Evolutionary conservation across 2,888 invertebrate species (phyloP).

Genomic region (Uloborus plumipes): DNA sequence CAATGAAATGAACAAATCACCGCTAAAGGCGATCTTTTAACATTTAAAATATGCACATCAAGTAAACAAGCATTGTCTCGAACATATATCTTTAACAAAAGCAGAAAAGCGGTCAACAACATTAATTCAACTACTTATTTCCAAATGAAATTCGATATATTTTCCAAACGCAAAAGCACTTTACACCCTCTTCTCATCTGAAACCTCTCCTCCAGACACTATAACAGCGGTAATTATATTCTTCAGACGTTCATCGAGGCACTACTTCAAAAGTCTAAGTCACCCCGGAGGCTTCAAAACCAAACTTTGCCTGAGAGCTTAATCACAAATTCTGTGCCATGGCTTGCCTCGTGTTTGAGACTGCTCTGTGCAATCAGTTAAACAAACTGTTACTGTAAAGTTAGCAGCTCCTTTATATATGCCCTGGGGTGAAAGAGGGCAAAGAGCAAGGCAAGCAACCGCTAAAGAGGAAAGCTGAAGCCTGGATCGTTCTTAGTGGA

Average conservation of each 20-base stretch:
- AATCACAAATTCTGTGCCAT: conserved; percentile 54
- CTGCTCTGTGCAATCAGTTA: conserved; percentile 48
- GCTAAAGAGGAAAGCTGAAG: conserved; percentile 8
- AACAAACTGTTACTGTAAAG: conserved; percentile 57
- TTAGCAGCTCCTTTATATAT: conserved; percentile 31
- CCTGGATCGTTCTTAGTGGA: not conserved
- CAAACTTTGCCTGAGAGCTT: conserved; percentile 5
- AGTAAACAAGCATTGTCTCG: too few relatives aligned
- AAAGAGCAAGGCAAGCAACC: not conserved
- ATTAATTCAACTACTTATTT: too few relatives aligned
- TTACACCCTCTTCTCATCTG: not conserved
- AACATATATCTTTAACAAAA: too few relatives aligned
- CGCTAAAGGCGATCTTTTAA: too few relatives aligned
- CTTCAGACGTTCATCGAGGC: conserved; percentile 24
- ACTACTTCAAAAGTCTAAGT: conserved; percentile 10
- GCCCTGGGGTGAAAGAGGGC: conserved; percentile 14
- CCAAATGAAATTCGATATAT: not conserved
- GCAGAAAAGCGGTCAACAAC: too few relatives aligned
- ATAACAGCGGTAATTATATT: conserved; percentile 47
- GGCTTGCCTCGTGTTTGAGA: conserved; percentile 39
- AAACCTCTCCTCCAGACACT: conserved; percentile 6
- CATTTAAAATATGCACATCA: too few relatives aligned
- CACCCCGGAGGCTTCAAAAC: conserved; percentile 6
- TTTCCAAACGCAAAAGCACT: not conserved
- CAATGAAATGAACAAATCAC: too few relatives aligned